Base-by-base conservation (phyloP, 2,113 vertebrate genomes). In the Oncorhynchus clarkii region DNA sequence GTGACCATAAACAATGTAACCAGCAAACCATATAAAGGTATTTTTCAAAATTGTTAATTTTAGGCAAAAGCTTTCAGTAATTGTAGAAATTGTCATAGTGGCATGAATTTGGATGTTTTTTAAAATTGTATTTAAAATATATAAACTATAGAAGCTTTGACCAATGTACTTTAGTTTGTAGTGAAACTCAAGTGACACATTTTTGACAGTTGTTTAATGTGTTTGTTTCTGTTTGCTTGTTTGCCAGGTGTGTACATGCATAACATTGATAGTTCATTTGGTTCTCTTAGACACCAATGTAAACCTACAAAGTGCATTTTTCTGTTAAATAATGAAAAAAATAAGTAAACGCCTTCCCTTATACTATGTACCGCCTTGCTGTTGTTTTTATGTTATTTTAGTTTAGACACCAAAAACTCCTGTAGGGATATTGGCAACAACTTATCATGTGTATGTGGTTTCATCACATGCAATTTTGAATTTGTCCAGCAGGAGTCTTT, bases 271-370 rank as follows among this genome's bases (percentile, higher is more conserved):
- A 54, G 12, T 75, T 78, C 24, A 73, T 77, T 31, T 9, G 68
- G 9, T 45, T 71, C 71, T 86, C 73, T 75, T 22, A 48, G 5
- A 48, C 13, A 18, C 24, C 13, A 62, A 76, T 88, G 80, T 84
- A 80, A 72, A 79, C 54, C 67, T 68, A 65, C 66, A 71, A 85
- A 81, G 80, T 86, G 80, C 73, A 88, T 80, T 85, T 83, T 75
- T 80, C 70, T 81, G 69, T 87, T 31, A 79, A 7, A 34, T n/a
- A 60, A 14, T 24, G 74, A 69, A 71, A 75, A 76, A 75, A 76
- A 27, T 0, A 84, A 88, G 81, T 88, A 90, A 89, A 87, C 68
- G 76, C 78, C 75, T 90, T 89, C 78, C 45, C 74, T 24, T 2
- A 9, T 67, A 22, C 9, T 81, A 45, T 48, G 5, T 67, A 79